Percentiles rank a stretch among this genome's conserved stretches.
These are phyloP conservation scores for Serinus canaria DNA, from an alignment of 2,113 vertebrate species.

Conservation along the genomic window DNA sequence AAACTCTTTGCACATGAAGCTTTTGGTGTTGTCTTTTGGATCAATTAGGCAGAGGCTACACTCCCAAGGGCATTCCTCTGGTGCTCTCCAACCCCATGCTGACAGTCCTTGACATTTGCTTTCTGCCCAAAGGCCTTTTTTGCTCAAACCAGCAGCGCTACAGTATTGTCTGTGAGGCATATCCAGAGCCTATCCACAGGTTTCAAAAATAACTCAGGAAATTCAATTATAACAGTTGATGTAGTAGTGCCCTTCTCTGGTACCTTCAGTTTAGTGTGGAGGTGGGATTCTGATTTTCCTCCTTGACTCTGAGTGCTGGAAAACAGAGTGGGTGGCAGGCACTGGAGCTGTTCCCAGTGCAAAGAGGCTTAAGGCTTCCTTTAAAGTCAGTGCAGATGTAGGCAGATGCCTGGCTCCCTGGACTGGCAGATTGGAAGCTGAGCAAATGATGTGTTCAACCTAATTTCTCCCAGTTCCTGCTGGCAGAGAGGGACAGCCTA, in stretches of 20 bases:
- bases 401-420: neutral
- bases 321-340: neutral
- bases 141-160: neutral
- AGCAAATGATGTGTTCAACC: neutral
- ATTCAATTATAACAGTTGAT: neutral
- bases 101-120: constrained; percentile 40
- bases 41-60: neutral
- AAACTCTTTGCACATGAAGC: neutral
- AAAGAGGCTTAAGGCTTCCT: neutral
- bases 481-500: neutral
- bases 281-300: neutral
- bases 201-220: neutral
- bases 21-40: constrained; percentile 32
- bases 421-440: neutral
- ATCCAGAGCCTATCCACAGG: neutral
- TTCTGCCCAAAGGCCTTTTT: neutral
- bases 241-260: neutral
- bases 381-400: neutral
- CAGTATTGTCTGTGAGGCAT: neutral
- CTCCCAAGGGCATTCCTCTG: constrained; percentile 27
- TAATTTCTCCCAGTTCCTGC: neutral
- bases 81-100: neutral
- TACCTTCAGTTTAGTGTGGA: neutral
- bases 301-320: neutral
- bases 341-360: neutral